Percentiles rank a stretch among this genome's conserved stretches.
Evolutionary conservation across 1,140 invertebrate species (phyloP).

Genomic region (Pogonus chalceus): DNA sequence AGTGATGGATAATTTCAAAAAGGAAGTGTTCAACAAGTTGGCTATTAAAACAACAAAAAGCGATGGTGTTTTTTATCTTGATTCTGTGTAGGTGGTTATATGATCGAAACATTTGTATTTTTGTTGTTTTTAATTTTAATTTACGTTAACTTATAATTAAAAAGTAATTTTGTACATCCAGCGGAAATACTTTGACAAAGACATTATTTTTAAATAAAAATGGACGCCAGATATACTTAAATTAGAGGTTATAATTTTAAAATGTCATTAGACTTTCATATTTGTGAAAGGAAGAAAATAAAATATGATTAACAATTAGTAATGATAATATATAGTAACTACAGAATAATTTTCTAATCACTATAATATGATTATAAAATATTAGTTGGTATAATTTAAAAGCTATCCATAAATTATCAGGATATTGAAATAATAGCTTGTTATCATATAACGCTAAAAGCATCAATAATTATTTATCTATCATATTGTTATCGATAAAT

Average conservation of each 20-base stretch:
- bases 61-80: neutral
- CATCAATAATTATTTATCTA: slow-evolving; percentile 1
- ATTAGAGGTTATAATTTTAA: neutral
- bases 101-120: no score
- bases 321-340: neutral
- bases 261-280: neutral
- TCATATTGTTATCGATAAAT: neutral
- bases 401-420: neutral
- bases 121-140: neutral
- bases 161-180: neutral
- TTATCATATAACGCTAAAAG: neutral
- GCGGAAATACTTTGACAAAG: neutral
- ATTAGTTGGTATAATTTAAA: neutral
- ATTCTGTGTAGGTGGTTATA: neutral
- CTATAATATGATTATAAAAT: neutral
- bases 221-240: neutral
- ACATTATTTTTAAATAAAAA: neutral
- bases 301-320: neutral
- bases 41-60: neutral
- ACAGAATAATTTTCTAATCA: neutral
- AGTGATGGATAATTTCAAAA: no score
- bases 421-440: neutral
- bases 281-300: neutral
- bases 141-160: neutral
- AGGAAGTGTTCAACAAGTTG: no score